Base-by-base conservation (phyloP, 1,140 invertebrate genomes). In the Heliconius eleuchia region DNA sequence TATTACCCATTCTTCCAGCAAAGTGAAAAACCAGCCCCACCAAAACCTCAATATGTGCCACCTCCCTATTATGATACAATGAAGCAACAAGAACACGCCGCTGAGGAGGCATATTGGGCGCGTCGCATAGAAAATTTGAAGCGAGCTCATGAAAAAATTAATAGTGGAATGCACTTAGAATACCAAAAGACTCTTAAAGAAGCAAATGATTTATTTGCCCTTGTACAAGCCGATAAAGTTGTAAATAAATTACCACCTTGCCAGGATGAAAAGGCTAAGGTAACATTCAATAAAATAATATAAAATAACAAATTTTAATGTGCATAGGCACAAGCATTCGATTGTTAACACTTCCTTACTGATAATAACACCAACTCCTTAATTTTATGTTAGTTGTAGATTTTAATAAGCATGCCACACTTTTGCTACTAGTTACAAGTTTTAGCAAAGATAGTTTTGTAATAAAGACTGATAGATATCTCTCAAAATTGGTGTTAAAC, bases 111-210 rank as follows among this genome's bases (percentile, higher is more conserved):
- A 2, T 94, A 94, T 80, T 94, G 92, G 92, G 86, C 88, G 8
- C 88, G 86, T 16, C 85, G 92, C 16, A 93, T 94, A 78, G 92
- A 94, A 80, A 88, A 89, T 39, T 82, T 94, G 46, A 93, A 92
- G 76, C 77, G 92, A 30, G 88, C 89, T 79, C 92, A 94, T 79
- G 90, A 92, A 74, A 94, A 93, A 83, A 92, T 93, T 52, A 94
- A 90, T 79, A 86, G 87, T 73, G 86, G 87, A 39, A 94, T 93
- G 92, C 87, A 90, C 37, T 70, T 89, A 76, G 90, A 94, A 79
- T 94, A 94, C 78, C 89, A 93, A 79, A 93, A 94, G 71, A 93
- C 92, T 71, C 80, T 94, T 50, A 93, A 93, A 74, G 92, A 94
- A 86, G 90, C 92, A 19, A 92, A 91, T 87, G 87, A 93, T 71